phyloP scores from a whole-genome alignment of 2,113 vertebrate genomes.

The Amia ocellicauda region DNA sequence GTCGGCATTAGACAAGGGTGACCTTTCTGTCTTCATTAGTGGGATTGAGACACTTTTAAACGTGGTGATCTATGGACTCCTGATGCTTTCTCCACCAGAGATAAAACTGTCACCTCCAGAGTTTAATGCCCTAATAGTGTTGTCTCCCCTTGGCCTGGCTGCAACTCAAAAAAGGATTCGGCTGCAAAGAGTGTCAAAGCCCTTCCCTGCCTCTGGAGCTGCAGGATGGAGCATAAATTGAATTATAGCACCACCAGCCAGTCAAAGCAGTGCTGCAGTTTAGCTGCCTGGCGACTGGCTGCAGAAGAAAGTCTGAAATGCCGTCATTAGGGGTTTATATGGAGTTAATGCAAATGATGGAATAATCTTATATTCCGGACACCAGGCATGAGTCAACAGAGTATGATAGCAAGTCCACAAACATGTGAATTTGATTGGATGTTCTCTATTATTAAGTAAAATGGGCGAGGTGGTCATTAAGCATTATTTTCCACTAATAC shows the following conservation, averaged over 20 bases:
- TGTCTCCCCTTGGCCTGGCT: constrained; percentile 15
- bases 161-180: constrained; percentile 2
- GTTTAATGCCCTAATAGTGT: constrained; percentile 16
- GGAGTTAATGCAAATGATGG: constrained; percentile 6
- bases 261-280: constrained; percentile 35
- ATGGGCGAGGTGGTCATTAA: not conserved
- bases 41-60: not conserved
- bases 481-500: not conserved
- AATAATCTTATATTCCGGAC: constrained; percentile 9
- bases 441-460: not conserved
- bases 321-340: constrained; percentile 4
- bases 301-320: not conserved
- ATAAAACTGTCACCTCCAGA: constrained; percentile 21
- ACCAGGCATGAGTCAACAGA: constrained; percentile 9
- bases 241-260: constrained; percentile 51
- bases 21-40: constrained; percentile 14
- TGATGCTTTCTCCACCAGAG: not conserved
- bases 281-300: not conserved
- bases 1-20: not conserved
- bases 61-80: not conserved
- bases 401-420: not conserved
- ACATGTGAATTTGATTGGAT: not conserved
- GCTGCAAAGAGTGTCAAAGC: constrained; percentile 18
- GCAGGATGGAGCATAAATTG: constrained; percentile 35
- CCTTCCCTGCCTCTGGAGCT: constrained; percentile 16